phyloP scores from a whole-genome alignment of 1,140 invertebrate species.

The Magallana angulata region DNA sequence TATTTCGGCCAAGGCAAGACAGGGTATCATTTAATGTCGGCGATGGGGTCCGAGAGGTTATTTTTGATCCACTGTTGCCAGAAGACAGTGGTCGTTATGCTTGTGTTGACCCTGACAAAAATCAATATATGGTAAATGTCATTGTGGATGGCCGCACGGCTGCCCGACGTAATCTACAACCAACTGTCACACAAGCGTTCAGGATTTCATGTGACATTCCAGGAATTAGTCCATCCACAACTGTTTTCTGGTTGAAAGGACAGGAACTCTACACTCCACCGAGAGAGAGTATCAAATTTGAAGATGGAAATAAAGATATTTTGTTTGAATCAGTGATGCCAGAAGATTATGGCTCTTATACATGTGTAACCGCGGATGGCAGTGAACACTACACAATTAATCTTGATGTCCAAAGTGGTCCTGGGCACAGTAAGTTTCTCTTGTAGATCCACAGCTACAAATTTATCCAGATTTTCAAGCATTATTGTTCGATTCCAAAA shows the following conservation, averaged over 20 bases:
- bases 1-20: neutral
- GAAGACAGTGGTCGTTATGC: neutral
- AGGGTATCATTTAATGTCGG: neutral
- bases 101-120: neutral
- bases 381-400: neutral
- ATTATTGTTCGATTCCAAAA: neutral
- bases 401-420: neutral
- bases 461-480: neutral
- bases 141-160: neutral
- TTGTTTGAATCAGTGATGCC: conserved; percentile 1
- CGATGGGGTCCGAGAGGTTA: neutral
- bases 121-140: neutral
- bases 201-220: neutral
- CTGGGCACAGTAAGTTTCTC: conserved; percentile 4
- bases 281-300: conserved; percentile 1
- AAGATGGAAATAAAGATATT: neutral
- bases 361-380: neutral
- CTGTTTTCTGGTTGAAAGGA: neutral
- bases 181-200: neutral
- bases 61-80: neutral
- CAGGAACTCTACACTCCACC: neutral
- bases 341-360: conserved; percentile 8
- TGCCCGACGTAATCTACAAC: neutral
- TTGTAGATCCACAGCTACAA: neutral
- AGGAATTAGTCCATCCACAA: neutral